Evolutionary conservation across 2,113 vertebrate genomes (phyloP).

Genomic region (Anser cygnoides): DNA sequence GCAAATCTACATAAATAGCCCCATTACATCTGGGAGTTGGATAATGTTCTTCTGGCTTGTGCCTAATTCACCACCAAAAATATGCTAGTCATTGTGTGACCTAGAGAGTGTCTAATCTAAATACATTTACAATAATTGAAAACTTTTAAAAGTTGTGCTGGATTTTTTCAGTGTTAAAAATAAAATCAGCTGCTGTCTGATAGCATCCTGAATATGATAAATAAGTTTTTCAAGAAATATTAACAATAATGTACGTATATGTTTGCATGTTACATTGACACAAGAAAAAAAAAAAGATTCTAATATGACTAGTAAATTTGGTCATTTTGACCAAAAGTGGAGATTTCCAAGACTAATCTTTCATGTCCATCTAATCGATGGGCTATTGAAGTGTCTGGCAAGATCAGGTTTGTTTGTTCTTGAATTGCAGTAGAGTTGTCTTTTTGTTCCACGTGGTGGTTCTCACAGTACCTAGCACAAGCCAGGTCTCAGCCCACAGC

Average conservation of each 20-base stretch:
- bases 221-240: not conserved
- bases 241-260: not conserved
- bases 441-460: not conserved
- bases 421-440: not conserved
- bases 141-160: not conserved
- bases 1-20: not conserved
- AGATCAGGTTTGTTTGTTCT: not conserved
- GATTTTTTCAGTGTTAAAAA: not conserved
- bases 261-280: not conserved
- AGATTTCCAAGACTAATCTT: not conserved
- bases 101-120: not conserved
- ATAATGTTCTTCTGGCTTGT: not conserved
- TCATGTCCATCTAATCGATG: not conserved
- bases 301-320: not conserved
- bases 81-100: not conserved
- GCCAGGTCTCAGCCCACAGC: not conserved
- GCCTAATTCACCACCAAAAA: not conserved
- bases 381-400: not conserved
- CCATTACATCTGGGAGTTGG: not conserved
- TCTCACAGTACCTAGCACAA: rapidly evolving
- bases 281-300: not conserved
- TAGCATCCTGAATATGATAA: not conserved
- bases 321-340: not conserved
- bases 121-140: not conserved
- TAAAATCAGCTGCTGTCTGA: not conserved